These are phyloP conservation scores for Noctua janthe DNA, from an alignment of 2,888 invertebrate species.

Conservation along the genomic window DNA sequence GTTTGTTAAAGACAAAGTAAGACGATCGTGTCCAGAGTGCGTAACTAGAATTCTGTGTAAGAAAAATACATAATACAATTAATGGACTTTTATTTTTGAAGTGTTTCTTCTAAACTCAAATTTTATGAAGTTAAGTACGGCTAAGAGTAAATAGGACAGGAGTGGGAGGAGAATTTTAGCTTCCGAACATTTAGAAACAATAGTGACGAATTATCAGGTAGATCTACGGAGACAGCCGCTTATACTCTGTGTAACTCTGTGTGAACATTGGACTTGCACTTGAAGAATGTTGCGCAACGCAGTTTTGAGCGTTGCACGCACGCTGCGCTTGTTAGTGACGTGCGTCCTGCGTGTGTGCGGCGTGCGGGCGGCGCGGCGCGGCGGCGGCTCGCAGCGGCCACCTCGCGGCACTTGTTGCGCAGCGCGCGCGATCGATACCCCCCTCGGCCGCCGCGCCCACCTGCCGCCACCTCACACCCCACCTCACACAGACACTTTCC, in stretches of 20 bases:
- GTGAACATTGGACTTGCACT: not conserved
- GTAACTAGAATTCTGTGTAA: conserved; percentile 34
- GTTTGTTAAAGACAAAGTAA: conserved; percentile 51
- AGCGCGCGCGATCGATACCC: conserved; percentile 83
- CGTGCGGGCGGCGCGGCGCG: conserved; percentile 12
- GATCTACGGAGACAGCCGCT: not conserved
- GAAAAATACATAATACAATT: conserved; percentile 38
- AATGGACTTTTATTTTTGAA: conserved; percentile 24
- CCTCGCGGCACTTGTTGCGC: conserved; percentile 86
- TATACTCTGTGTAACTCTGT: not conserved
- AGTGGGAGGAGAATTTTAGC: not conserved
- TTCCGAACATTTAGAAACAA: not conserved
- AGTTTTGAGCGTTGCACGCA: not conserved
- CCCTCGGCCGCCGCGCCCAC: conserved; percentile 67
- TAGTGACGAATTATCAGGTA: not conserved
- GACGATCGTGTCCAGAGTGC: conserved; percentile 24
- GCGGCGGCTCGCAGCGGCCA: conserved; percentile 46
- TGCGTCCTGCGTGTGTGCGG: not conserved
- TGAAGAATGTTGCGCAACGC: not conserved
- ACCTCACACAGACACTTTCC: conserved; percentile 68
- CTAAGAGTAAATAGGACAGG: not conserved
- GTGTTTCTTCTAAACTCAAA: conserved; percentile 8
- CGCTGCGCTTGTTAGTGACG: not conserved
- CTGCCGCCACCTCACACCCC: conserved; percentile 53
- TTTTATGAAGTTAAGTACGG: conserved; percentile 7